A percentile compares a stretch with the other conserved stretches of the same genome.
Evolutionary conservation across 2,797 vertebrate species (phyloP).

Genomic region (Halcyon badia): DNA sequence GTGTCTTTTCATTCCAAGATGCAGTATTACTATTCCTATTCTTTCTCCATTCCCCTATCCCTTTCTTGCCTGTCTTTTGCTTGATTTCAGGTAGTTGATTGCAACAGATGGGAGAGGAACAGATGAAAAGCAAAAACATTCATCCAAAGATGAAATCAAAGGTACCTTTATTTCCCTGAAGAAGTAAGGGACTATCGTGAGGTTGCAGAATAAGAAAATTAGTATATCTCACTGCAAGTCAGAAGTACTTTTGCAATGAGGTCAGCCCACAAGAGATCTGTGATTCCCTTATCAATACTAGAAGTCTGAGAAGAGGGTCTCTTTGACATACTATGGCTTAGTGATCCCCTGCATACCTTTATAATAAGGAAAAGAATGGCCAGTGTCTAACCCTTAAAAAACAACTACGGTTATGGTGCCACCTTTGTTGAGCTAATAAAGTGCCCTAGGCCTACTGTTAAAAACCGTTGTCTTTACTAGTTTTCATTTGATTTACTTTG

Average conservation of each 20-base stretch:
- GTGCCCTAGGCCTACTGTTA: fast-evolving
- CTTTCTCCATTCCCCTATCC: not conserved
- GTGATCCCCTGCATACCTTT: not conserved
- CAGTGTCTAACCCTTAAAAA: not conserved
- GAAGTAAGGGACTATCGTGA: not conserved
- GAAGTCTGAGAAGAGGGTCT: not conserved
- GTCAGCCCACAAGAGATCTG: not conserved
- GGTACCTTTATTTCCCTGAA: not conserved
- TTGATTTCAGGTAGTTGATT: not conserved
- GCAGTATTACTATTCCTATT: not conserved
- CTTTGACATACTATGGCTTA: not conserved
- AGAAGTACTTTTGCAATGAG: not conserved
- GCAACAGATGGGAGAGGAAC: not conserved
- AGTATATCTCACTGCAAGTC: not conserved
- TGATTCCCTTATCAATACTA: not conserved
- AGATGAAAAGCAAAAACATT: not conserved
- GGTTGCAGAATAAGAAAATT: not conserved
- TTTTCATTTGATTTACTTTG: not conserved
- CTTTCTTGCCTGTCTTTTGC: not conserved
- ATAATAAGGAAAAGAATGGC: not conserved
- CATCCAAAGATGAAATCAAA: not conserved
- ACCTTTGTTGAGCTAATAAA: not conserved
- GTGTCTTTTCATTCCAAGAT: not conserved
- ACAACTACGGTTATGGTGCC: fast-evolving
- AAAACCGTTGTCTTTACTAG: not conserved